Conservation (phyloP, 2,113 vertebrate species). For the Nibea albiflora region DNA sequence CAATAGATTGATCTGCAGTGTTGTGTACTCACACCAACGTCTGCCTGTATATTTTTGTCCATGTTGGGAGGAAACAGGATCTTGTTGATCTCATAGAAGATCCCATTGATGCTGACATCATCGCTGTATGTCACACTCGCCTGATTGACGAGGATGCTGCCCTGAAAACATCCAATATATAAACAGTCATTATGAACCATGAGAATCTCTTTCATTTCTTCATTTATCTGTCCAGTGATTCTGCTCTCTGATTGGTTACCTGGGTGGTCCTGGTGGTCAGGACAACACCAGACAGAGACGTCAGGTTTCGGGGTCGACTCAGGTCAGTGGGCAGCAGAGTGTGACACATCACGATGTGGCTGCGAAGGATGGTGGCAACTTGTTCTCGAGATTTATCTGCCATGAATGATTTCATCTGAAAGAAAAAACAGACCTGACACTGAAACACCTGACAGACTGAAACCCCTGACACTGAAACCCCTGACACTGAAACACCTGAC, state of each 20-base stretch:
- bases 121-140: constrained; percentile 85
- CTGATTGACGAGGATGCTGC: constrained; percentile 82
- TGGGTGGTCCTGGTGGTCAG: constrained; percentile 83
- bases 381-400: background rate
- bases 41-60: constrained; percentile 52
- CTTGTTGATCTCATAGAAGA: constrained; percentile 89
- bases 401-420: constrained; percentile 79
- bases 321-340: constrained; percentile 85
- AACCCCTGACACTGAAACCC: too few relatives aligned
- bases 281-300: constrained; percentile 87
- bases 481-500: too few relatives aligned
- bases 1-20: background rate
- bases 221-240: background rate
- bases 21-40: constrained; percentile 66
- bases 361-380: constrained; percentile 82
- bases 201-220: background rate
- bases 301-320: constrained; percentile 79
- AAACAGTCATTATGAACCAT: background rate
- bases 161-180: constrained; percentile 75
- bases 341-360: constrained; percentile 90
- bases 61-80: constrained; percentile 83
- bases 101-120: constrained; percentile 86
- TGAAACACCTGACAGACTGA: too few relatives aligned
- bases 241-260: constrained; percentile 72
- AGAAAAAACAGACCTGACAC: background rate